Evolutionary conservation across 2,888 invertebrate genomes (phyloP), one percentile per base, ranked within the genome.

Genomic region (Piscicola geometra): DNA sequence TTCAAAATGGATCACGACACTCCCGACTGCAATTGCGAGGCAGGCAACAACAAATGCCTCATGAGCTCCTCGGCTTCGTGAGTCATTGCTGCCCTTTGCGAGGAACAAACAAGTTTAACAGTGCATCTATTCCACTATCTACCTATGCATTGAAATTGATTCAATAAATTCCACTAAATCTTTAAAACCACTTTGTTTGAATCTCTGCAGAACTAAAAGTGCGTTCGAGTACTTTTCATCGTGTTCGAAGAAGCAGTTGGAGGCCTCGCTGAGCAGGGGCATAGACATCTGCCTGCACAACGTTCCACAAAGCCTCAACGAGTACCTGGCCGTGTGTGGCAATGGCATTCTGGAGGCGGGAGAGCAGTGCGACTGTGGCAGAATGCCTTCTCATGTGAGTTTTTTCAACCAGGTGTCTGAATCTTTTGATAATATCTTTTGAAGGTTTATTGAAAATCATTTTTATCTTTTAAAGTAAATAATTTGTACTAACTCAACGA

Each of bases 1-100:
- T 96, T 99, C 85, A 96, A 94, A 75, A 95, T 99, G 95, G 95
- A 96, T 82, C 99, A 99, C 86, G 97, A 98, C 83, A 90, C 90
- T 74, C 82, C 83, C 67, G 91, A 91, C 66, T 98, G 97, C 85
- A 88, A 89, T 68, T 98, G 98, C 83, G 52, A 33, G 12, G 52
- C 18, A 18, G 83, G 85, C 18, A 85, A 86, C 64, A 85, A 92
- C 73, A 91, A 21, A 56, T 79, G 78, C 47, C 95, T 99, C 79
- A 99, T 99, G 99, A 92, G 94, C 1, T 92, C 96, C 0, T 93
- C 94, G 2, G 94, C 94, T 81, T 93, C 94, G 77, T 90, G 90
- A 0, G 89, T 90, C n/a, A n/a, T n/a, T n/a, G n/a, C n/a, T n/a
- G n/a, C n/a, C n/a, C n/a, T n/a, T n/a, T n/a, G n/a, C n/a, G n/a